A percentile compares a stretch with the other conserved stretches of the same genome.
Evolutionary conservation across 2,113 vertebrate species (phyloP).

Genomic region (Aplodontia rufa): DNA sequence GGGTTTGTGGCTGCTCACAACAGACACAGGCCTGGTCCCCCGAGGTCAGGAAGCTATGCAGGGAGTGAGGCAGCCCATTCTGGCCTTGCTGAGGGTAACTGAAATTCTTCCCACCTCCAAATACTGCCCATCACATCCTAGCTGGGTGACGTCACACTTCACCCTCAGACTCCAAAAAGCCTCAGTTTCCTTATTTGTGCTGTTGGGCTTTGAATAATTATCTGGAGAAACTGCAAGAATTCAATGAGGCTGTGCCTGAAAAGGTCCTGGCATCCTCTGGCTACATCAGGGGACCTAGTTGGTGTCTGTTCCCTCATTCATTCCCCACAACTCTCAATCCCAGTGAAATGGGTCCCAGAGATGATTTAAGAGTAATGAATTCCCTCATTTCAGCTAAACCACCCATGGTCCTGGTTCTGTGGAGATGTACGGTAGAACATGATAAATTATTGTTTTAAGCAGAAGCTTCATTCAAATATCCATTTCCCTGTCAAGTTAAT

Average conservation of each 20-base stretch:
- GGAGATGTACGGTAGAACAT: constrained; percentile 35
- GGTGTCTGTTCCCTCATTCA: not conserved
- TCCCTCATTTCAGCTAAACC: constrained; percentile 76
- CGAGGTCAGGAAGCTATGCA: not conserved
- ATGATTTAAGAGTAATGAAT: constrained; percentile 68
- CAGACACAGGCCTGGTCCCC: not conserved
- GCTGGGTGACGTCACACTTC: not conserved
- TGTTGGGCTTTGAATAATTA: not conserved
- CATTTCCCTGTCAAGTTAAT: constrained; percentile 79
- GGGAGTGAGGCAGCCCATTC: not conserved
- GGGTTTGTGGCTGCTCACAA: not conserved
- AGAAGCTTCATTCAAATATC: constrained; percentile 76
- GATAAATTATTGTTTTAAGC: constrained; percentile 77
- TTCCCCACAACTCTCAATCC: not conserved
- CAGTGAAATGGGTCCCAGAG: constrained; percentile 33
- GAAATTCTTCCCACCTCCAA: not conserved
- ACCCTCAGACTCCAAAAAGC: not conserved
- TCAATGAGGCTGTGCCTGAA: not conserved
- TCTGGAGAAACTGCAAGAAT: not conserved
- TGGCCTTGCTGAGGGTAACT: not conserved
- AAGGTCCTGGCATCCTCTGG: not conserved
- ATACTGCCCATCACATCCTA: not conserved
- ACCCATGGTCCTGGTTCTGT: constrained; percentile 66
- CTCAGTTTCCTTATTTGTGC: not conserved
- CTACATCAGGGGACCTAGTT: not conserved